phyloP scores from a whole-genome alignment of 2,888 invertebrate genomes.

The Drosophila incognita region DNA sequence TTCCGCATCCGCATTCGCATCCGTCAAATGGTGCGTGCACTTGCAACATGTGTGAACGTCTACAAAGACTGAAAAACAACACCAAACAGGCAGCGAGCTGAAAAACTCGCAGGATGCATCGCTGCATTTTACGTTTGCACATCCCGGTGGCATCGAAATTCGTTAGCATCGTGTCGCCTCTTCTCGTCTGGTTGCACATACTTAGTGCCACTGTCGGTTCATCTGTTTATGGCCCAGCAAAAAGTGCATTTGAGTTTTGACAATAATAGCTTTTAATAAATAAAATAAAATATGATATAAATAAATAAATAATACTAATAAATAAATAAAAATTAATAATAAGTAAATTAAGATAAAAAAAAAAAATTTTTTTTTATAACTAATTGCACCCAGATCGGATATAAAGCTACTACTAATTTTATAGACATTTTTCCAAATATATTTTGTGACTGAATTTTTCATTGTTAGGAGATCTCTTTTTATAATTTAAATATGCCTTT shows the following conservation, averaged over 20 bases:
- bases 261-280: too few relatives aligned
- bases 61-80: conserved; percentile 36
- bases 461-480: too few relatives aligned
- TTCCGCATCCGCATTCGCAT: conserved; percentile 54
- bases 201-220: conserved; percentile 10
- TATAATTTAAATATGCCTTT: too few relatives aligned
- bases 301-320: too few relatives aligned
- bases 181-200: conserved; percentile 19
- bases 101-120: conserved; percentile 47
- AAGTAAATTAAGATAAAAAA: too few relatives aligned
- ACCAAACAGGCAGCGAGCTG: conserved; percentile 14
- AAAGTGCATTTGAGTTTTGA: not conserved
- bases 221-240: conserved; percentile 3
- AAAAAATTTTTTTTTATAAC: too few relatives aligned
- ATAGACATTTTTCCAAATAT: too few relatives aligned
- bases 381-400: too few relatives aligned
- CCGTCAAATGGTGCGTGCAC: conserved; percentile 68
- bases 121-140: conserved; percentile 53
- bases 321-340: not conserved
- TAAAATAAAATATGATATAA: too few relatives aligned
- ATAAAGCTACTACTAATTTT: too few relatives aligned
- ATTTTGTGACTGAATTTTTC: too few relatives aligned
- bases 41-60: conserved; percentile 64
- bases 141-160: conserved; percentile 58
- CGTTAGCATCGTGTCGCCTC: conserved; percentile 27